A percentile compares a stretch with the other conserved stretches of the same genome.
phyloP scores from a whole-genome alignment of 1,140 invertebrate genomes.

The Yoshiicerus persimilis region DNA sequence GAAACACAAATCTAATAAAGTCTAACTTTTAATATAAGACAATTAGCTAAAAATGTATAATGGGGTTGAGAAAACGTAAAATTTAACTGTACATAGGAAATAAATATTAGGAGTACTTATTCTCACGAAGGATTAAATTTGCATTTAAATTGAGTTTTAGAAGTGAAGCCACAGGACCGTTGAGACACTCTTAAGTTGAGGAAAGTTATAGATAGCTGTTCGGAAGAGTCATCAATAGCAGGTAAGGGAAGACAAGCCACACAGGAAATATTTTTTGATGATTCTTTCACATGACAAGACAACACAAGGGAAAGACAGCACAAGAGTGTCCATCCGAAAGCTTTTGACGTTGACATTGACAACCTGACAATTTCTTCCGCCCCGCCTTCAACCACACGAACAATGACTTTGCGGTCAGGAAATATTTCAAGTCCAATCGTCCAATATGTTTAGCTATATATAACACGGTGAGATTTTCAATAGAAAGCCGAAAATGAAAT shows the following conservation, averaged over 20 bases:
- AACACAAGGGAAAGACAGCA: background rate
- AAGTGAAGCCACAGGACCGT: background rate
- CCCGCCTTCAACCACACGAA: background rate
- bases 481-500: background rate
- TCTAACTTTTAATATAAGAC: too few relatives aligned
- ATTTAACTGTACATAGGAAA: too few relatives aligned
- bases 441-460: background rate
- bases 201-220: background rate
- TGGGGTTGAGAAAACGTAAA: too few relatives aligned
- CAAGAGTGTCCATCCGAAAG: background rate
- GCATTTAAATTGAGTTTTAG: background rate
- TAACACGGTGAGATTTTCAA: background rate
- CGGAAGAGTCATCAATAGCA: background rate
- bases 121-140: background rate
- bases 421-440: background rate
- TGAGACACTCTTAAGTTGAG: background rate
- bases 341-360: background rate
- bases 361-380: slow-evolving; percentile 5
- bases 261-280: slow-evolving; percentile 1
- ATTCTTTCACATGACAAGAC: slow-evolving; percentile 2
- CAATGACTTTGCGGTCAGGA: slow-evolving; percentile 11
- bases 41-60: too few relatives aligned
- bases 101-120: too few relatives aligned
- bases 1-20: too few relatives aligned
- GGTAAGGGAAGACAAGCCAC: background rate